phyloP scores from a whole-genome alignment of 2,888 invertebrate genomes.

The Marasmarcha lunaedactyla region DNA sequence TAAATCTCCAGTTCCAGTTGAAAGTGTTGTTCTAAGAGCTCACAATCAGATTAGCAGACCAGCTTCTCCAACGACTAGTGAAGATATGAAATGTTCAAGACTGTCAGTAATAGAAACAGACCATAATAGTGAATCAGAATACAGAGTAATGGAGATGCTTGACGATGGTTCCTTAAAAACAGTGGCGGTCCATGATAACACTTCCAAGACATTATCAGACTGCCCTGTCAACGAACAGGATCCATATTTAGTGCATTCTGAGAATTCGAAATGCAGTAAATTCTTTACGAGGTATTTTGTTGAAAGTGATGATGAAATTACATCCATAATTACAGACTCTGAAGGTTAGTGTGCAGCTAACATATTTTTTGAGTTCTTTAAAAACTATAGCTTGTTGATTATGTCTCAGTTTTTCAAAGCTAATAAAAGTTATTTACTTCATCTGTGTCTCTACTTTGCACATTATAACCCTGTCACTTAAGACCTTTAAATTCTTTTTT shows the following conservation, averaged over 20 bases:
- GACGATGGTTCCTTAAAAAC: slow-evolving; percentile 65
- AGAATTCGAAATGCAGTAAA: slow-evolving; percentile 72
- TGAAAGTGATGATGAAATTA: slow-evolving; percentile 78
- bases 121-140: slow-evolving; percentile 56
- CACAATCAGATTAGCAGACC: slow-evolving; percentile 58
- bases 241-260: slow-evolving; percentile 61
- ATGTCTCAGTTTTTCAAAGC: too few species aligned
- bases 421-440: too few species aligned
- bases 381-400: too few species aligned
- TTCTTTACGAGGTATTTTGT: slow-evolving; percentile 76
- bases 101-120: slow-evolving; percentile 41
- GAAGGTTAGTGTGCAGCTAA: slow-evolving; percentile 65
- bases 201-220: slow-evolving; percentile 61
- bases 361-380: not conserved
- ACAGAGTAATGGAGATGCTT: slow-evolving; percentile 60
- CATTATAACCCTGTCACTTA: too few species aligned
- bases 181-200: slow-evolving; percentile 59
- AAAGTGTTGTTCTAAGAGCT: slow-evolving; percentile 51
- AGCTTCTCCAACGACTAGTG: slow-evolving; percentile 36
- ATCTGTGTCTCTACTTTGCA: too few species aligned
- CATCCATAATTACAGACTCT: slow-evolving; percentile 78
- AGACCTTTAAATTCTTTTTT: too few species aligned
- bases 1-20: slow-evolving; percentile 48
- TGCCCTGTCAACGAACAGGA: slow-evolving; percentile 55
- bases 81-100: slow-evolving; percentile 33